These are phyloP conservation scores for Pachyrhynchus sulphureomaculatus DNA, from an alignment of 1,140 invertebrate species.

Conservation along the genomic window DNA sequence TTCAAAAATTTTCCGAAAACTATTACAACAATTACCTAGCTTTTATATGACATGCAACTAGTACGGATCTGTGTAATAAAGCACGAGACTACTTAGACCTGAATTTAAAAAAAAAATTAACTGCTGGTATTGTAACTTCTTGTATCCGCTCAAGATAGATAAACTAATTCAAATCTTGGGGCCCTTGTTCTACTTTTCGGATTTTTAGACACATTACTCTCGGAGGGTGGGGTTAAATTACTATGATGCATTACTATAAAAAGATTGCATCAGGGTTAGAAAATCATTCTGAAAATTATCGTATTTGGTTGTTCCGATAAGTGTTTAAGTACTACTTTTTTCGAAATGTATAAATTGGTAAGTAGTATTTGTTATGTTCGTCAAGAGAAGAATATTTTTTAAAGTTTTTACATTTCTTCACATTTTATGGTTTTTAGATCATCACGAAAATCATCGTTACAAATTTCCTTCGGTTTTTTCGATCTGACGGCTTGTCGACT, in stretches of 20 bases:
- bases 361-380: conserved; percentile 8
- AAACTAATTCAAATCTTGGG: background rate
- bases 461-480: background rate
- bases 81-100: no score
- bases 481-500: background rate
- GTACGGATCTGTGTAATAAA: no score
- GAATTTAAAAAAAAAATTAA: background rate
- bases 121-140: conserved; percentile 5
- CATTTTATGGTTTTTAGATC: no score
- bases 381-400: background rate
- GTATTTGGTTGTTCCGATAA: background rate
- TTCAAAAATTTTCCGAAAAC: no score
- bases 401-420: no score
- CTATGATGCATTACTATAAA: conserved; percentile 12
- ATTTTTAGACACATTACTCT: conserved; percentile 13
- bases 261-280: conserved; percentile 1
- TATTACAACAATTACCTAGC: no score
- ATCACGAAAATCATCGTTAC: background rate
- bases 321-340: background rate
- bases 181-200: conserved; percentile 19
- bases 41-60: no score
- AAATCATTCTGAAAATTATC: background rate
- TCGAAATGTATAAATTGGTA: conserved; percentile 29
- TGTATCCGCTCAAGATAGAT: background rate
- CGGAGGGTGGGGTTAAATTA: background rate